Conservation (phyloP, 2,888 invertebrate species). For the Leptopilina myrica region DNA sequence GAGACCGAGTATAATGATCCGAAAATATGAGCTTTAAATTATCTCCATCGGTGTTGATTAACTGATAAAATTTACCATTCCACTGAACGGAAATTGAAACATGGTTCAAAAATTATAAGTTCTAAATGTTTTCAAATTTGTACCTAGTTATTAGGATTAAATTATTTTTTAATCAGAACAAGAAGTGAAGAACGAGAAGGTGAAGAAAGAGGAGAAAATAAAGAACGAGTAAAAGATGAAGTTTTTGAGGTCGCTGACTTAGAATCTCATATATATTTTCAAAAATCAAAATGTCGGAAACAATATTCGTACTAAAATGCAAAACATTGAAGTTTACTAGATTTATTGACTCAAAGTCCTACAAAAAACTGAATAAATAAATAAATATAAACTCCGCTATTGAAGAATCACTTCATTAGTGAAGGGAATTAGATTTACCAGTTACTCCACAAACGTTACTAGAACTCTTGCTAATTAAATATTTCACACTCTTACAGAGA, state of each 20-base stretch:
- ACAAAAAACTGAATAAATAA: neutral
- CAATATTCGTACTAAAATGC: too few species aligned
- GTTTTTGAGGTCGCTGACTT: too few species aligned
- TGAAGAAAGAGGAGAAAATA: too few species aligned
- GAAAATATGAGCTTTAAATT: neutral
- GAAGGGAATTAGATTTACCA: conserved; percentile 47
- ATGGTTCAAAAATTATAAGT: too few species aligned
- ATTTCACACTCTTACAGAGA: conserved; percentile 62
- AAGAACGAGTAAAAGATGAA: too few species aligned
- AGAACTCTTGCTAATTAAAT: conserved; percentile 56
- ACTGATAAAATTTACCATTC: neutral
- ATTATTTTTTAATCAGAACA: too few species aligned
- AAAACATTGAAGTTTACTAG: too few species aligned
- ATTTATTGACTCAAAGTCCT: neutral
- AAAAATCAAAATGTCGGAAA: too few species aligned
- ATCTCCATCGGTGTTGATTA: neutral
- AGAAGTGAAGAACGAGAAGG: neutral
- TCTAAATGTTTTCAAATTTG: too few species aligned
- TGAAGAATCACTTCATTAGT: neutral
- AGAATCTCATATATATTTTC: too few species aligned
- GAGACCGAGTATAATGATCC: neutral
- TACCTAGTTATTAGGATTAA: too few species aligned
- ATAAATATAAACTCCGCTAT: neutral
- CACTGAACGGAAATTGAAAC: too few species aligned
- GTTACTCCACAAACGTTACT: conserved; percentile 55